Evolutionary conservation across 2,888 invertebrate species (phyloP).

Genomic region (Chironomus riparius): DNA sequence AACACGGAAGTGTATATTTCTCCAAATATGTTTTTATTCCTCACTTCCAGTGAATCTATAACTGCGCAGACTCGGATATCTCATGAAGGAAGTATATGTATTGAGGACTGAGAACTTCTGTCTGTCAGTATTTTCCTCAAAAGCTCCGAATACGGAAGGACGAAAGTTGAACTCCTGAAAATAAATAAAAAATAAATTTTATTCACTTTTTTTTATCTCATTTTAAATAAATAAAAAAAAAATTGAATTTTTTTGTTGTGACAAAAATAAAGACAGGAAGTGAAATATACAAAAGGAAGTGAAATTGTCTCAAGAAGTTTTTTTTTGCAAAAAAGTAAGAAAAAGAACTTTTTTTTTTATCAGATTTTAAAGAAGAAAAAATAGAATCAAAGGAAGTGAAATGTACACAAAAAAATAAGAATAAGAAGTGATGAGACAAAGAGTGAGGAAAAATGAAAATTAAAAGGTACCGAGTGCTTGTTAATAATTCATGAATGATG

Average conservation of each 20-base stretch:
- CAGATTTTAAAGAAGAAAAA: background rate
- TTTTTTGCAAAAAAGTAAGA: background rate
- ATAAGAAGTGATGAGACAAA: background rate
- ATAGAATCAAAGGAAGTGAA: background rate
- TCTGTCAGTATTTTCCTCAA: constrained; percentile 21
- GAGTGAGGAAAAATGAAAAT: background rate
- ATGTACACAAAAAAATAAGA: background rate
- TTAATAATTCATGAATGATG: constrained; percentile 15
- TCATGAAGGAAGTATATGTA: background rate
- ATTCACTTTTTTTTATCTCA: too few relatives aligned
- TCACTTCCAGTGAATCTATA: background rate
- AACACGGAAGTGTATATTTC: constrained; percentile 12
- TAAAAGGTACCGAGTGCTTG: background rate
- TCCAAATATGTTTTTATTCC: too few relatives aligned
- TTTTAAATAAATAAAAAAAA: too few relatives aligned
- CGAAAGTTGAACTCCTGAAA: background rate
- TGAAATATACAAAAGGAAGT: background rate
- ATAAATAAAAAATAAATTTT: background rate
- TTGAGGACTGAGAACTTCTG: background rate
- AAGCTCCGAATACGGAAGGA: constrained; percentile 7
- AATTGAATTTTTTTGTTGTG: too few relatives aligned
- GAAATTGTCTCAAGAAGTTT: background rate
- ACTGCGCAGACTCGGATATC: background rate
- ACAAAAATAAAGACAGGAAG: background rate
- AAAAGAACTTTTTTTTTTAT: background rate